Evolutionary conservation across 1,140 invertebrate species (phyloP).

Genomic region (Drosophila pruinosa): DNA sequence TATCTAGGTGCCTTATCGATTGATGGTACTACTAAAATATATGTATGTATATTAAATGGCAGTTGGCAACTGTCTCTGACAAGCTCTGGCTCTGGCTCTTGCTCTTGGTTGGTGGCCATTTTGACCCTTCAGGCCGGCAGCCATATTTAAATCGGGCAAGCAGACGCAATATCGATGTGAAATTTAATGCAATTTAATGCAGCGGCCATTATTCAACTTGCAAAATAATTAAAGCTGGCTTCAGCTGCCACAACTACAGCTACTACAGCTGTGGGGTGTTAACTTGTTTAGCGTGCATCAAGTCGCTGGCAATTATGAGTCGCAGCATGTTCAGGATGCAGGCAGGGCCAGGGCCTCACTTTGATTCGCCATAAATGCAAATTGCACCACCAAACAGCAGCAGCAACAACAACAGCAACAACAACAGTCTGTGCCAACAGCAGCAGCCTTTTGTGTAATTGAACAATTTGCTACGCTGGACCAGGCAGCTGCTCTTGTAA

Average conservation of each 20-base stretch:
- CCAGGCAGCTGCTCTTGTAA: constrained; percentile 31
- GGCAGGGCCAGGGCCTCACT: constrained; percentile 45
- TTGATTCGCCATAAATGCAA: constrained; percentile 74
- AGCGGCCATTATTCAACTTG: constrained; percentile 71
- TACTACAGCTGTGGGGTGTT: constrained; percentile 65
- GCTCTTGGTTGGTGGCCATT: constrained; percentile 57
- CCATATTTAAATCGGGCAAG: constrained; percentile 35
- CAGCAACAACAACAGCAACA: constrained; percentile 21
- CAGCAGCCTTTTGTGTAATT: constrained; percentile 63
- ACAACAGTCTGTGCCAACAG: constrained; percentile 8
- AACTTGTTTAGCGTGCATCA: constrained; percentile 78
- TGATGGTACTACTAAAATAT: background rate
- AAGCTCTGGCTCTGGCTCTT: too few species aligned
- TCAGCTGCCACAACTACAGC: background rate
- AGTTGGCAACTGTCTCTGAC: constrained; percentile 15
- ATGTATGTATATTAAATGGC: background rate
- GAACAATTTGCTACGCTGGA: constrained; percentile 72
- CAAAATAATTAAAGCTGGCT: constrained; percentile 69
- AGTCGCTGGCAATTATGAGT: constrained; percentile 70
- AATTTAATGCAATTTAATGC: constrained; percentile 62
- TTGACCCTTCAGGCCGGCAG: constrained; percentile 40
- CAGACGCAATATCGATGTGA: constrained; percentile 39
- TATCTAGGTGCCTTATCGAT: constrained; percentile 55
- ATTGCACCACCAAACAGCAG: constrained; percentile 44
- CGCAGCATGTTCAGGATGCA: constrained; percentile 40